phyloP scores from a whole-genome alignment of 2,113 vertebrate species.

The Platichthys flesus region DNA sequence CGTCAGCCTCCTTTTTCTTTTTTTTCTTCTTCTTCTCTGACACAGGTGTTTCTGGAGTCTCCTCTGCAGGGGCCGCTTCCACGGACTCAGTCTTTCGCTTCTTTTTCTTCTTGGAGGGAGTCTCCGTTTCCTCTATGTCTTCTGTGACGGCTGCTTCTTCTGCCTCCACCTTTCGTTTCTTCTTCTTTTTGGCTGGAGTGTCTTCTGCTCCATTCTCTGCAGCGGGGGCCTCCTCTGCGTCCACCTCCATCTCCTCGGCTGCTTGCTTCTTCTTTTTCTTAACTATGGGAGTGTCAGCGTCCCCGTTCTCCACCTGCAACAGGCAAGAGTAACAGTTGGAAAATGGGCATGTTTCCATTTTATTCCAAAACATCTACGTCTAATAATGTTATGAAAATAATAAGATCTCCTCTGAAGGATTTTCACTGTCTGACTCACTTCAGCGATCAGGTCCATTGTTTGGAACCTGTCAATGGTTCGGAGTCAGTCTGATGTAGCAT shows the following conservation, averaged over 20 bases:
- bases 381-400: background rate
- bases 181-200: conserved; percentile 80
- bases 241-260: conserved; percentile 43
- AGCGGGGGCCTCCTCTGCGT: conserved; percentile 12
- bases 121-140: conserved; percentile 78
- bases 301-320: conserved; percentile 58
- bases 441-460: conserved; percentile 79
- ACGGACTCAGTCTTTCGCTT: conserved; percentile 55
- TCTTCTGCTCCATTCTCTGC: conserved; percentile 75
- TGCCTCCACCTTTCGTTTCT: conserved; percentile 63
- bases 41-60: conserved; percentile 31
- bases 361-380: background rate
- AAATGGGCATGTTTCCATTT: rapidly evolving
- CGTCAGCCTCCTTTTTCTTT: conserved; percentile 57
- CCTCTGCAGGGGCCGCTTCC: conserved; percentile 38
- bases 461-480: conserved; percentile 82
- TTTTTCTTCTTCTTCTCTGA: conserved; percentile 78
- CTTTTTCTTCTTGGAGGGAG: conserved; percentile 81
- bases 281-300: background rate
- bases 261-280: conserved; percentile 80
- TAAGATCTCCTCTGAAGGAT: too few relatives aligned
- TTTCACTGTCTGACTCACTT: conserved; percentile 78
- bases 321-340: background rate
- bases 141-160: conserved; percentile 44
- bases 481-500: conserved; percentile 78